Percentiles rank a stretch among this genome's conserved stretches.
These are phyloP conservation scores for Psettodes erumei DNA, from an alignment of 2,113 vertebrate species.

Conservation along the genomic window DNA sequence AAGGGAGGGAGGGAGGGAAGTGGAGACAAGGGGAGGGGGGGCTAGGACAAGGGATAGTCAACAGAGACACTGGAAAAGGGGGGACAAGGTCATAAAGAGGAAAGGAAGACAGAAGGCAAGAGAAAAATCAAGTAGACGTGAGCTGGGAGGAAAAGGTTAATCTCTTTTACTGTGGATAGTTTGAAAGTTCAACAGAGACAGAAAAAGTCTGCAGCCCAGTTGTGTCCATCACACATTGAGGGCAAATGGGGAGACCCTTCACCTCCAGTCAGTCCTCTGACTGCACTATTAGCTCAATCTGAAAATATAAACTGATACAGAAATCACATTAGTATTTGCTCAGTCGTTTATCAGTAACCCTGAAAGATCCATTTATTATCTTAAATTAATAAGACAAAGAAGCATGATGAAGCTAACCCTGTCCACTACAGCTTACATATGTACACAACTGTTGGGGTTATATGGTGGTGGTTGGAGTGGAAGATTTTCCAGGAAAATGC, in stretches of 20 bases:
- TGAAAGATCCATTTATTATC: not conserved
- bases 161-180: constrained; percentile 63
- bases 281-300: not conserved
- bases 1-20: constrained; percentile 73
- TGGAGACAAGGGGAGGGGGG: constrained; percentile 72
- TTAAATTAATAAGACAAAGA: not conserved
- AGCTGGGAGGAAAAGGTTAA: constrained; percentile 74
- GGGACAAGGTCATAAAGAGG: constrained; percentile 59
- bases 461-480: not conserved
- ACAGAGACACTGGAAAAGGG: constrained; percentile 59
- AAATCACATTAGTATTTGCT: not conserved
- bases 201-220: constrained; percentile 41
- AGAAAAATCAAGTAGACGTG: constrained; percentile 60
- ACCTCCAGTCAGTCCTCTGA: not conserved
- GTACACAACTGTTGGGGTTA: not conserved
- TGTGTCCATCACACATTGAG: constrained; percentile 48
- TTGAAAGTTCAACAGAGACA: constrained; percentile 66
- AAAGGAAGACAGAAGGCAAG: constrained; percentile 60
- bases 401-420: not conserved
- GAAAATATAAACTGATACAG: not conserved
- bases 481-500: not conserved
- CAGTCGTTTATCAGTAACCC: not conserved
- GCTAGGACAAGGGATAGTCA: constrained; percentile 63
- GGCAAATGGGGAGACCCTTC: constrained; percentile 34
- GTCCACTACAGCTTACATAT: not conserved